A percentile compares a stretch with the other conserved stretches of the same genome.
Evolutionary conservation across 2,888 invertebrate genomes (phyloP).

Genomic region (Harmothoe impar): DNA sequence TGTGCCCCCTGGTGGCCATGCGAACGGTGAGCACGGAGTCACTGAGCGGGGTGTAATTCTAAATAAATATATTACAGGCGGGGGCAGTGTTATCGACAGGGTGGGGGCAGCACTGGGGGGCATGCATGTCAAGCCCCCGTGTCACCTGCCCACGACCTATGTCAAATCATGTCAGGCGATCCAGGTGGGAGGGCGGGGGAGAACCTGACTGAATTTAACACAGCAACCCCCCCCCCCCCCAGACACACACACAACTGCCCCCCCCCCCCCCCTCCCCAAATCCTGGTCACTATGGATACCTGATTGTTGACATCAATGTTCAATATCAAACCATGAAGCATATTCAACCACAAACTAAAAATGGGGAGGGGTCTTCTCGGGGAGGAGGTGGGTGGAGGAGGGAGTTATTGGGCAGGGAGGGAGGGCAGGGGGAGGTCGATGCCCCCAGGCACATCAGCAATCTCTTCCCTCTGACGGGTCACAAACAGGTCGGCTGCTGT

Average conservation of each 20-base stretch:
- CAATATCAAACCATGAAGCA: slow-evolving; percentile 1
- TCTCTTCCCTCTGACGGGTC: slow-evolving; percentile 32
- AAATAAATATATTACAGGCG: slow-evolving; percentile 4
- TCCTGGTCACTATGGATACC: not conserved
- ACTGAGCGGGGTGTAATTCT: slow-evolving; percentile 18
- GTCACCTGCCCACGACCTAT: slow-evolving; percentile 33
- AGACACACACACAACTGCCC: not conserved
- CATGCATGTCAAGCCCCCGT: slow-evolving; percentile 29
- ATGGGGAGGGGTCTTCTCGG: not conserved
- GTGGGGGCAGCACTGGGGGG: not conserved
- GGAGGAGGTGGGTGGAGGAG: not conserved
- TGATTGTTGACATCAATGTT: slow-evolving; percentile 1
- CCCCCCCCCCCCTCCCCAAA: not conserved
- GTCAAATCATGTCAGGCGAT: slow-evolving; percentile 39
- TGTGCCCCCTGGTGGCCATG: not conserved
- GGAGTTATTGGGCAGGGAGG: not conserved
- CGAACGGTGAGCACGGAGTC: not conserved
- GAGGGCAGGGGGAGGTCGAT: not conserved
- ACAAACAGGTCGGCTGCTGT: slow-evolving; percentile 18
- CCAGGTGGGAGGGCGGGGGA: not conserved
- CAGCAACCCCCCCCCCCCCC: not conserved
- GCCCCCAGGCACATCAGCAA: slow-evolving; percentile 2
- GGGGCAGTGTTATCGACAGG: not conserved
- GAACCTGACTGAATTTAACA: not conserved
- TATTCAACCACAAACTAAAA: not conserved